These are phyloP conservation scores for Helarctos malayanus DNA, from an alignment of 2,797 vertebrate genomes.

Conservation along the genomic window DNA sequence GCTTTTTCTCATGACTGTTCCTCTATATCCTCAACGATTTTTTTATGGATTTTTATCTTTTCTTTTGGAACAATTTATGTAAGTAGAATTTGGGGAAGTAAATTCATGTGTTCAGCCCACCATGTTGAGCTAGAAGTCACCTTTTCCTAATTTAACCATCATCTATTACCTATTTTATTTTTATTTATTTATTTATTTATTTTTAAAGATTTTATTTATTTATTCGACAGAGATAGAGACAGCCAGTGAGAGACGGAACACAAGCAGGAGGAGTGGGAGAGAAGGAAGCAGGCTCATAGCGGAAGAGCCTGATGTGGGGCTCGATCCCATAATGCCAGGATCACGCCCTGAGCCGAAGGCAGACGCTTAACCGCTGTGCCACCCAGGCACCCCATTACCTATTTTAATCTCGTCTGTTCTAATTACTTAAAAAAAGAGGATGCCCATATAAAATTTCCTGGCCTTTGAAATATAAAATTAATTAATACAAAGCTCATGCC, in stretches of 20 bases:
- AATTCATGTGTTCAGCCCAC: not conserved
- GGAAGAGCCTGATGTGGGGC: too few relatives aligned
- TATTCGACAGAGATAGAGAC: too few relatives aligned
- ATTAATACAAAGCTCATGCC: not conserved
- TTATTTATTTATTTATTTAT: too few relatives aligned
- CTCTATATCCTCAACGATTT: not conserved
- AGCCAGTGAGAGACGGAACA: too few relatives aligned
- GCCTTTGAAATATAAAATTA: not conserved
- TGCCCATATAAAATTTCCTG: not conserved
- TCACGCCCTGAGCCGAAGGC: too few relatives aligned
- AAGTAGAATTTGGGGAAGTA: not conserved
- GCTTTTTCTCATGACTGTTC: not conserved
- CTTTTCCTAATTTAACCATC: not conserved
- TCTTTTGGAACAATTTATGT: not conserved
- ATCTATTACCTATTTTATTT: not conserved
- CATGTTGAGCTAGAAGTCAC: not conserved
- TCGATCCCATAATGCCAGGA: too few relatives aligned
- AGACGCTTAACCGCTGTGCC: too few relatives aligned
- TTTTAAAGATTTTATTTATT: too few relatives aligned
- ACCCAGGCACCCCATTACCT: not conserved
- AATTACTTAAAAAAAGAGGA: not conserved
- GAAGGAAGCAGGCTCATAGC: too few relatives aligned
- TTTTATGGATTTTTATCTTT: not conserved
- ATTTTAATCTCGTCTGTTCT: not conserved
- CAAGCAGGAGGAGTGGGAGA: too few relatives aligned